Conservation (phyloP, 2,797 vertebrate species). For the Amazona finschi region DNA sequence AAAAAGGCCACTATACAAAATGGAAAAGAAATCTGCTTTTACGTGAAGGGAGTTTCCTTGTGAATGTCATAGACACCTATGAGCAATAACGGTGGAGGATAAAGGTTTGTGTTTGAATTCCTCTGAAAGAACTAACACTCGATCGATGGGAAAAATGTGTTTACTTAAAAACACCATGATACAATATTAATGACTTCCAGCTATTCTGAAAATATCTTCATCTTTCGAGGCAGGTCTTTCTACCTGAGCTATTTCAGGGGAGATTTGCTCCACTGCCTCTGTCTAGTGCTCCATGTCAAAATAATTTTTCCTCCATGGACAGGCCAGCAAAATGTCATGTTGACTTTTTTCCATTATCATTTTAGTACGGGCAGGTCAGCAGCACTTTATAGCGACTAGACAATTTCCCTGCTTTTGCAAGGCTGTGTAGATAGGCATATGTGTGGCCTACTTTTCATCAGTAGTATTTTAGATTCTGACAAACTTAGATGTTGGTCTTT, state of each 20-base stretch:
- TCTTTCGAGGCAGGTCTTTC: constrained; percentile 21
- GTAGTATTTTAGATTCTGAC: neutral
- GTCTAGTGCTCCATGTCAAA: constrained; percentile 35
- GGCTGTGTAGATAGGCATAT: neutral
- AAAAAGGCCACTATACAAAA: neutral
- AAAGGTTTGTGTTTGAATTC: constrained; percentile 1
- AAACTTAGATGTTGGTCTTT: neutral
- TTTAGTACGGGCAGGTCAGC: neutral
- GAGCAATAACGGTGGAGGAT: neutral
- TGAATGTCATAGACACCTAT: neutral
- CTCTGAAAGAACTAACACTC: neutral
- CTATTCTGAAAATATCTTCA: constrained; percentile 17
- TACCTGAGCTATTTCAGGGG: constrained; percentile 19
- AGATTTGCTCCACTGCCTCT: constrained; percentile 43
- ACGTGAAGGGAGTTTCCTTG: neutral
- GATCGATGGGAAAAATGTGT: neutral
- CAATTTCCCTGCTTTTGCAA: neutral
- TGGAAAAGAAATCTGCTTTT: neutral
- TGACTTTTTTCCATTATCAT: constrained; percentile 11
- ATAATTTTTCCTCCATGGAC: constrained; percentile 17
- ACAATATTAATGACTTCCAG: constrained; percentile 31
- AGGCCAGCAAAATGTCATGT: constrained; percentile 35
- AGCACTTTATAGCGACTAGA: neutral
- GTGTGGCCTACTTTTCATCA: constrained; percentile 3
- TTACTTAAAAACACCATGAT: neutral